A percentile compares a stretch with the other conserved stretches of the same genome.
Evolutionary conservation across 2,888 invertebrate species (phyloP).

Genomic region (Chymomyza caudatula): DNA sequence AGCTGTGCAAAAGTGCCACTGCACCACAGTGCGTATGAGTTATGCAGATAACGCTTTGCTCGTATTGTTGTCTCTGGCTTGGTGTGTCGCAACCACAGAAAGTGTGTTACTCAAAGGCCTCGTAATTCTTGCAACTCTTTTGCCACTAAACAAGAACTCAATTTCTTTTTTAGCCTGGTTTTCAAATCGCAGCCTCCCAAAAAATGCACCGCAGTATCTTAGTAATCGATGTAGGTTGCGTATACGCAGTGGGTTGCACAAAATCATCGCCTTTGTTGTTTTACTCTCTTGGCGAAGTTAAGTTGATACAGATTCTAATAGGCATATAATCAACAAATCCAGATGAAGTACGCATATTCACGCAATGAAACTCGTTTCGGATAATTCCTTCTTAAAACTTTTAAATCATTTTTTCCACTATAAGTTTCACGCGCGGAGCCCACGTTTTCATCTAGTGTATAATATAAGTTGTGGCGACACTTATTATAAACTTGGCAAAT

Average conservation of each 20-base stretch:
- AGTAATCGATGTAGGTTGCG: background rate
- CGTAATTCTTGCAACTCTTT: constrained; percentile 37
- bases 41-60: constrained; percentile 52
- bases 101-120: constrained; percentile 50
- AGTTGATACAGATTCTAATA: too few relatives aligned
- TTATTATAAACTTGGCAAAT: too few relatives aligned
- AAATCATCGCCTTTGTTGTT: background rate
- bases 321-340: too few relatives aligned
- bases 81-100: constrained; percentile 32
- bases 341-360: too few relatives aligned
- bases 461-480: too few relatives aligned
- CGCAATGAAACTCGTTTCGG: too few relatives aligned
- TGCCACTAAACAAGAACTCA: constrained; percentile 9
- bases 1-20: constrained; percentile 13
- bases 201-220: too few relatives aligned
- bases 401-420: too few relatives aligned
- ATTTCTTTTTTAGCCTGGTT: constrained; percentile 15
- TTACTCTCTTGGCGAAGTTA: too few relatives aligned
- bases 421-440: too few relatives aligned
- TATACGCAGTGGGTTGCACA: background rate
- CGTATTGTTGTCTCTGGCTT: constrained; percentile 7
- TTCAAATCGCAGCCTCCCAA: background rate
- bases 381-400: too few relatives aligned
- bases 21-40: constrained; percentile 56
- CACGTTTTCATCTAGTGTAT: too few relatives aligned